phyloP scores from a whole-genome alignment of 2,113 vertebrate species.

The Cyanoramphus novaezelandiae region DNA sequence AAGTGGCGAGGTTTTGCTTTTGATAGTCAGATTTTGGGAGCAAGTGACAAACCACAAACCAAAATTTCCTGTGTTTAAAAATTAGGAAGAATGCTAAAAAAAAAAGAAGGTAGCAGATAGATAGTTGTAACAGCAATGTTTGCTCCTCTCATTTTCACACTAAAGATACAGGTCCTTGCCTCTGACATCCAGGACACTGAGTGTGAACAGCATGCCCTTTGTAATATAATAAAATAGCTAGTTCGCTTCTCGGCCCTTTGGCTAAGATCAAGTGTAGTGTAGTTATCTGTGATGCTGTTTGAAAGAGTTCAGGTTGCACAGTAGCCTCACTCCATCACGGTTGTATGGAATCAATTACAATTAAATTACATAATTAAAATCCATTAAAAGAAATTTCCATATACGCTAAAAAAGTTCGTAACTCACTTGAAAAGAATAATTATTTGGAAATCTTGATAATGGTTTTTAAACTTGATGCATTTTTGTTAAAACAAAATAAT shows the following conservation, averaged over 20 bases:
- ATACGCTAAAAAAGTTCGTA: not conserved
- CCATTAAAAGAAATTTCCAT: not conserved
- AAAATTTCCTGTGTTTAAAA: not conserved
- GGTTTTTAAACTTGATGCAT: not conserved
- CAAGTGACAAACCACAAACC: not conserved
- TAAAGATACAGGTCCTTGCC: not conserved
- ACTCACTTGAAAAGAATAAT: constrained; percentile 9
- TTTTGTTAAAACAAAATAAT: constrained; percentile 20
- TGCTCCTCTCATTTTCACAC: not conserved
- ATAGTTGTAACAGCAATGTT: not conserved
- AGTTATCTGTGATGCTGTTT: not conserved
- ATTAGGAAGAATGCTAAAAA: not conserved
- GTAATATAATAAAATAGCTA: not conserved
- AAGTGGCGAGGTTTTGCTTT: not conserved
- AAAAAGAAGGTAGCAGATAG: not conserved
- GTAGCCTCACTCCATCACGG: not conserved
- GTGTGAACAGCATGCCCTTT: not conserved
- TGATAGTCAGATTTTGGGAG: not conserved
- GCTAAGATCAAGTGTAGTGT: too few relatives aligned
- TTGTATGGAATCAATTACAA: constrained; percentile 26
- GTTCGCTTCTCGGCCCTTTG: too few relatives aligned
- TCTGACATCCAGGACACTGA: not conserved
- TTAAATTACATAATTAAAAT: not conserved
- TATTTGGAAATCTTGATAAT: constrained; percentile 4
- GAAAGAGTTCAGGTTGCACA: not conserved